A percentile compares a stretch with the other conserved stretches of the same genome.
Evolutionary conservation across 2,113 vertebrate genomes (phyloP).

Genomic region (Tupaia chinensis): DNA sequence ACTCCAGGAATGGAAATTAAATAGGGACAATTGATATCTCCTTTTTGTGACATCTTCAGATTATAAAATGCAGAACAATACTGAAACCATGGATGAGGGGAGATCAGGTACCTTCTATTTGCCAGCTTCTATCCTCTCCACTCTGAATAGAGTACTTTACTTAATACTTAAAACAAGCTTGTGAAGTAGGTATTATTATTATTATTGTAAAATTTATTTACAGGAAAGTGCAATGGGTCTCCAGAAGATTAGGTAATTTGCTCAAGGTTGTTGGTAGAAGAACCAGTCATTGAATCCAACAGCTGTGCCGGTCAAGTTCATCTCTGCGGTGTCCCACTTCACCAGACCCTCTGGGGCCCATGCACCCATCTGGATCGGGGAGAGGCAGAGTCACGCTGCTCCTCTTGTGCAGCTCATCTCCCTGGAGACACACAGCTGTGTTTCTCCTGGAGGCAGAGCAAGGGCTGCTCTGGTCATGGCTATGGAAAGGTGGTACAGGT

Average conservation of each 20-base stretch:
- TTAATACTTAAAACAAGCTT: not conserved
- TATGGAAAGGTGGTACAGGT: not conserved
- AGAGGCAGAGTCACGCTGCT: not conserved
- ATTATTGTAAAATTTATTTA: not conserved
- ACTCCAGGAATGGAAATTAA: not conserved
- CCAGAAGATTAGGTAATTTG: not conserved
- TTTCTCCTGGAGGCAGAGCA: not conserved
- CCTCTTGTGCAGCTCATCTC: not conserved
- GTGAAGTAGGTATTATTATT: not conserved
- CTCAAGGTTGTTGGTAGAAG: not conserved
- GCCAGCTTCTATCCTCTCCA: not conserved
- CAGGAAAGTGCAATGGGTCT: not conserved
- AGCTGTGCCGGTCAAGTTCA: not conserved
- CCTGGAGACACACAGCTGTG: not conserved
- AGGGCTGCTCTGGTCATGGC: not conserved
- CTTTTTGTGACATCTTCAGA: not conserved
- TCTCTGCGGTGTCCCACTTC: not conserved
- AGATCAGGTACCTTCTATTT: not conserved
- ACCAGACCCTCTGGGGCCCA: accelerated
- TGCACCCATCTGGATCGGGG: not conserved
- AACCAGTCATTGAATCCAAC: not conserved
- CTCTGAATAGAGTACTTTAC: not conserved
- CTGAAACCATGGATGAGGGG: accelerated
- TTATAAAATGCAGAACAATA: not conserved
- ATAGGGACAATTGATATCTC: no score